Evolutionary conservation across 2,797 vertebrate genomes (phyloP).

Genomic region (Hypotaenidia philippensis): DNA sequence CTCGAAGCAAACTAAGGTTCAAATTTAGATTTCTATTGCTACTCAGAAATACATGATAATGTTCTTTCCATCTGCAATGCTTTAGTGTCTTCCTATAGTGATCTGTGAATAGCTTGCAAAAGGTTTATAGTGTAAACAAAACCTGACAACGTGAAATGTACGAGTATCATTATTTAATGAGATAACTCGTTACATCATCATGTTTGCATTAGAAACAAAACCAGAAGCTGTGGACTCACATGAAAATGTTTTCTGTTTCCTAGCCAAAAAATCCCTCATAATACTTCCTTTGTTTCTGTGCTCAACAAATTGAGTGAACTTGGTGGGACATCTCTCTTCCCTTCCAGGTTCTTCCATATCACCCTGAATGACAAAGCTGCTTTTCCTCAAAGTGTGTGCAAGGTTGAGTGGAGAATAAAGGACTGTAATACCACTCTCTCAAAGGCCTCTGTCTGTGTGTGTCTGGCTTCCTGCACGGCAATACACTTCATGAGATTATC

Average conservation of each 20-base stretch:
- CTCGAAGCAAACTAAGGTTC: background rate
- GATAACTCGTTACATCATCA: slow-evolving; percentile 34
- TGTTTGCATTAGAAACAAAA: slow-evolving; percentile 58
- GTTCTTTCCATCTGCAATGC: background rate
- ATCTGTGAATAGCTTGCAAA: background rate
- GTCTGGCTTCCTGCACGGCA: background rate
- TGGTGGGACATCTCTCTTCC: background rate
- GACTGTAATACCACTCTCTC: background rate
- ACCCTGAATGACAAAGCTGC: background rate
- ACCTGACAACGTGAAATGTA: background rate
- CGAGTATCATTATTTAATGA: slow-evolving; percentile 30
- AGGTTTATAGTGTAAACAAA: background rate
- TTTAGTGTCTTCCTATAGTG: background rate
- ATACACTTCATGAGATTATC: background rate
- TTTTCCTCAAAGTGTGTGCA: background rate
- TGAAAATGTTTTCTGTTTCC: slow-evolving; percentile 50
- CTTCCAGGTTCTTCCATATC: background rate
- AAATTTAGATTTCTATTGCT: background rate
- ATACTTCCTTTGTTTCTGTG: slow-evolving; percentile 10
- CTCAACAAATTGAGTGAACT: background rate
- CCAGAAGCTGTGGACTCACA: background rate
- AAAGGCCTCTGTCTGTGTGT: background rate
- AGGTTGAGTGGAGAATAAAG: background rate
- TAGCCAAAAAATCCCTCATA: slow-evolving; percentile 30
- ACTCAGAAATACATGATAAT: background rate